Base-by-base conservation (phyloP, 2,797 vertebrate species). In the Myiothlypis chrysogaster region DNA sequence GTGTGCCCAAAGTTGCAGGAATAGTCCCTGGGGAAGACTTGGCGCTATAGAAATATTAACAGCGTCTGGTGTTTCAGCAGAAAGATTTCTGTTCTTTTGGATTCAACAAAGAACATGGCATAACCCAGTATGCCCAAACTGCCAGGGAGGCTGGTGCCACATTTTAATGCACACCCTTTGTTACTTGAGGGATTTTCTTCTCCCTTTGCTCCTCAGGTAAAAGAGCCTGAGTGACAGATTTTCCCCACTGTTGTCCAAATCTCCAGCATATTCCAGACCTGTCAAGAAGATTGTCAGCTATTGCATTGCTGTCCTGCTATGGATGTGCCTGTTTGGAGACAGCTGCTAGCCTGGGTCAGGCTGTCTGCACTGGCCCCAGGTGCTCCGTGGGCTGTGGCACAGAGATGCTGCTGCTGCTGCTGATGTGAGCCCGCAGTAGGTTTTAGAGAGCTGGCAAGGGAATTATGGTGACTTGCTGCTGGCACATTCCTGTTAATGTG, bases 401-500 rank as follows among this genome's bases (percentile, higher is more conserved):
- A 64, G 76, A 76, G n/a, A 71, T 1, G 28, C 46, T 60, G 71
- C 50, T 23, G 50, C 80, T 52, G 59, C 80, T 53, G 53, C 86
- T 80, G 53, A 72, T 75, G 28, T 52, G 43, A 87, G 35, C 68
- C 64, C 0, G 0, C 39, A 21, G 34, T 13, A 83, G 52, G 52
- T 61, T 90, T 94, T 46, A 53, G 53, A 65, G 85, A 90, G 30
- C 75, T 34, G 22, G 57, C 53, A 80, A 90, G 41, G 52, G 88
- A 90, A 86, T 92, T 83, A 55, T 18, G 84, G 80, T 27, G 69
- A 61, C 53, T 91, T 61, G 84, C 87, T 95, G 66, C 60, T 90
- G 80, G 87, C 89, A 91, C 64, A 69, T 93, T 77, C 78, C 64
- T 89, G 50, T 90, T 83, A 75, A 92, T 64, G 83, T 90, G 43